Evolutionary conservation across 2,888 invertebrate species (phyloP).

Genomic region (Mayetiola destructor): DNA sequence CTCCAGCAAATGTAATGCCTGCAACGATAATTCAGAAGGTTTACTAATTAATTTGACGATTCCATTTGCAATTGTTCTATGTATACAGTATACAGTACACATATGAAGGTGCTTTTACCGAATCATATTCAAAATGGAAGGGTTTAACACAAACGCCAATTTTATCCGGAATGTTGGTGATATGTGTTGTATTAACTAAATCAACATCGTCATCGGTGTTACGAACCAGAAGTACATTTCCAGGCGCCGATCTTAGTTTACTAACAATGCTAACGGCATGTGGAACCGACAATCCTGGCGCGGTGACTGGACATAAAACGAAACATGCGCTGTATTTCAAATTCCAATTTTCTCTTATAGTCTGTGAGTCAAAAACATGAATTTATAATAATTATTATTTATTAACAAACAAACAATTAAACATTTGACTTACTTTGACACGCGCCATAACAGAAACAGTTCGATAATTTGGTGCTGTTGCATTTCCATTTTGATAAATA

Average conservation of each 20-base stretch:
- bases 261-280: constrained; percentile 56
- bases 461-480: constrained; percentile 24
- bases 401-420: too few relatives aligned
- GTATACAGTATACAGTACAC: too few relatives aligned
- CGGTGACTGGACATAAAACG: constrained; percentile 61
- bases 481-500: constrained; percentile 44
- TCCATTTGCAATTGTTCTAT: too few relatives aligned
- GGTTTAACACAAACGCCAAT: constrained; percentile 81
- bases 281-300: constrained; percentile 43
- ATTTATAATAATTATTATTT: too few relatives aligned
- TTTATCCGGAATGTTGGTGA: constrained; percentile 35
- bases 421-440: constrained; percentile 48
- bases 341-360: constrained; percentile 88
- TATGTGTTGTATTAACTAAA: constrained; percentile 24
- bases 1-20: constrained; percentile 68
- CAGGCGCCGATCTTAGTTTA: constrained; percentile 42
- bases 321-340: constrained; percentile 84
- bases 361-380: constrained; percentile 34
- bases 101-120: too few relatives aligned
- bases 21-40: constrained; percentile 17
- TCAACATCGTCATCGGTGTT: constrained; percentile 40
- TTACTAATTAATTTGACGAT: too few relatives aligned
- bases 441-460: constrained; percentile 58
- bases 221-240: constrained; percentile 49
- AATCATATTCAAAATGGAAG: constrained; percentile 74